Evolutionary conservation across 2,888 invertebrate genomes (phyloP), one percentile per base, ranked within the genome.

Genomic region (Acholoe squamosa): DNA sequence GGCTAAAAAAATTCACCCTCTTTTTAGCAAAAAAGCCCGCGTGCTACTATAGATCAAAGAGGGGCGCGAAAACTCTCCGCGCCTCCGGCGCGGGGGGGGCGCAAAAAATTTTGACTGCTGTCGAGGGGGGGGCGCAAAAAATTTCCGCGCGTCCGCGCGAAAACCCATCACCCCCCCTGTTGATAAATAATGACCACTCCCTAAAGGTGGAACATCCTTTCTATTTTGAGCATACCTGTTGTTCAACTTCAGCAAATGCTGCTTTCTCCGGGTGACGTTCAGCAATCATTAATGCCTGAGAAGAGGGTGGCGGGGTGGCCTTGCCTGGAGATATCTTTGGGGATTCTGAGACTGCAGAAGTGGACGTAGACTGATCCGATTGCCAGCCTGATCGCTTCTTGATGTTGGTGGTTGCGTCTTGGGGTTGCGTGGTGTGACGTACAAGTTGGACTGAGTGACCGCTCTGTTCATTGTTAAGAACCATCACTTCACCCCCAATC

Each of bases 381-480:
- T 0, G 12, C 80, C 80, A 80, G 34, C 43, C 0, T 0, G 34
- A 14, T 33, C 34, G 19, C 12, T 22, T 80, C 22, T 19, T 43
- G 80, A 5, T 43, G 3, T 80, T 22, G 7, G 5, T 43, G 25
- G 28, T 31, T 16, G 34, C 22, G 43, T 19, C 19, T 43, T 22
- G 7, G 10, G 33, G 25, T 31, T 31, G 76, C 16, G 76, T 16
- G 25, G 33, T 34, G 0, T 33, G 80, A 12, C 34, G 43, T 0
- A 43, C 22, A 22, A 80, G 80, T 80, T 80, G 80, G 14, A 80
- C 80, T 14, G 80, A 33, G 19, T 80, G 80, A 33, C 80, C 80
- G 34, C 16, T 80, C 80, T 34, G 80, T 34, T 80, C 43, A 14
- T 33, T 34, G n/a, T 80, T 80, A 33, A 80, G 19, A 0, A 80